Percentiles rank a stretch among this genome's conserved stretches.
phyloP scores from a whole-genome alignment of 2,888 invertebrate genomes.

The Tiphia femorata region DNA sequence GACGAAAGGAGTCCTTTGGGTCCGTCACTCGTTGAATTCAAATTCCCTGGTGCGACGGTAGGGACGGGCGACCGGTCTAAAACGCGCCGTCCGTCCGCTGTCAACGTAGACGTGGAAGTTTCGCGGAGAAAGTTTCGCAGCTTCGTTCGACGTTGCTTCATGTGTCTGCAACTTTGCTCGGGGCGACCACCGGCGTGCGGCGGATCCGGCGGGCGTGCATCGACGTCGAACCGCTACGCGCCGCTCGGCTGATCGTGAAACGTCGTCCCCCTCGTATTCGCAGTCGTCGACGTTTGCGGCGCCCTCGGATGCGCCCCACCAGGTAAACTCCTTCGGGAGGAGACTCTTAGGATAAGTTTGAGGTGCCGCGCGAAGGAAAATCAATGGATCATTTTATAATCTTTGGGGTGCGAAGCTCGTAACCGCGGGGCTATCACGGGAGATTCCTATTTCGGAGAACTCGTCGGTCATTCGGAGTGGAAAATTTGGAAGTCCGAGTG shows the following conservation, averaged over 20 bases:
- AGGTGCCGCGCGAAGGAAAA: too few relatives aligned
- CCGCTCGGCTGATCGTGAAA: neutral
- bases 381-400: too few relatives aligned
- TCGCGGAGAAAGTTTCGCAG: conserved; percentile 29
- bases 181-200: conserved; percentile 21
- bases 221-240: too few relatives aligned
- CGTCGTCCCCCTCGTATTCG: too few relatives aligned
- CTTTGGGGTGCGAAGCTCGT: too few relatives aligned
- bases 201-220: neutral
- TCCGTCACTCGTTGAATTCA: conserved; percentile 1
- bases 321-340: neutral
- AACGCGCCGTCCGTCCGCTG: conserved; percentile 25
- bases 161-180: conserved; percentile 21
- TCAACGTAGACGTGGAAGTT: conserved; percentile 29
- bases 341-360: too few relatives aligned
- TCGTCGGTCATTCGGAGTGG: too few relatives aligned
- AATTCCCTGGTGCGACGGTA: conserved; percentile 30
- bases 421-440: too few relatives aligned
- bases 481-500: too few relatives aligned
- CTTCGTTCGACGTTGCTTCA: conserved; percentile 18
- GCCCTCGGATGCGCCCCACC: neutral
- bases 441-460: too few relatives aligned
- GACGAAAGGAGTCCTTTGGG: neutral
- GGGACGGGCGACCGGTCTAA: conserved; percentile 23
- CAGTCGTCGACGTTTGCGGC: neutral